Base-by-base conservation (phyloP, 2,888 invertebrate genomes). In the Parelbella ahira region DNA sequence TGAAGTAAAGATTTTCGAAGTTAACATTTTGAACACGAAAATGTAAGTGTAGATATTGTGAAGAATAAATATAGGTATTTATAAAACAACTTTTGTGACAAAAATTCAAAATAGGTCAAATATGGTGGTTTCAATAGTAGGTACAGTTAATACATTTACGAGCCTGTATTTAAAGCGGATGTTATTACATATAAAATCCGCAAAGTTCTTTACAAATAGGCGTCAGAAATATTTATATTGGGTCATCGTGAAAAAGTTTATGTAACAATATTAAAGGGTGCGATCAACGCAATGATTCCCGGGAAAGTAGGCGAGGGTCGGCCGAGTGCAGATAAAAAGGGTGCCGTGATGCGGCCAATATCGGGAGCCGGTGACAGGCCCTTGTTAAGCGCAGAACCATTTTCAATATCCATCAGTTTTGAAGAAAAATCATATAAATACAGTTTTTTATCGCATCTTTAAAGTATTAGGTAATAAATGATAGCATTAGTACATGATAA, bases 241-340 rank as follows among this genome's bases (percentile, higher is more conserved):
- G 53, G 48, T 54, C 53, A 58, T 58, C 55, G 59, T 53, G 50
- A 48, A 52, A 62, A 69, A 70, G 72, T 69, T 71, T 62, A 68
- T 69, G 63, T 69, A 64, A 60, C 60, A 67, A 67, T 71, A 72
- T 68, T 63, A 69, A 70, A 69, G 68, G 68, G 65, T 63, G 59
- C 64, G 63, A 61, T 63, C 58, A 60, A 57, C 51, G 58, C 71
- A 72, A 78, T 76, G 80, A 79, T 78, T 75, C 63, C 65, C 64
- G 61, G 58, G 63, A n/a, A 70, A 69, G 59, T 70, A 69, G 65
- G 62, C 45, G 57, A 80, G 76, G 81, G 80, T 78, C 68, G n/a
- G n/a, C n/a, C n/a, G n/a, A 61, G 60, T 53, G 48, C 53, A 57
- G 72, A 76, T 80, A 79, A 80, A 81, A 83, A 78, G 82, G 83